Percentiles rank a stretch among this genome's conserved stretches.
These are phyloP conservation scores for Hippocampus mohnikei DNA, from an alignment of 2,113 vertebrate species.

Conservation along the genomic window DNA sequence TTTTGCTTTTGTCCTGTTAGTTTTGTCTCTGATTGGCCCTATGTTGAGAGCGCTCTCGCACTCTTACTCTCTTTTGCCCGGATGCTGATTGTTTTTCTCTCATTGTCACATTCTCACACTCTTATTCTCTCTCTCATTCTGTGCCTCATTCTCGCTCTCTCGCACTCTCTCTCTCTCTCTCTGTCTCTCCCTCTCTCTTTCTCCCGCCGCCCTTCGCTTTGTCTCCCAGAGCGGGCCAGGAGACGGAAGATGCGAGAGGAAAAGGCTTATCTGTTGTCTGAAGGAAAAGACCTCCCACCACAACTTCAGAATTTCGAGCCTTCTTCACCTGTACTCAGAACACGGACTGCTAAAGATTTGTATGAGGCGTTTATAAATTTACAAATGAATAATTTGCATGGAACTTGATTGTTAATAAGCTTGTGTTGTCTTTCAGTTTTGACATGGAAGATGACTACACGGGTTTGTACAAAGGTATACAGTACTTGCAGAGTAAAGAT, in stretches of 20 bases:
- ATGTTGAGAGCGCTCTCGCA: neutral
- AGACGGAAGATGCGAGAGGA: constrained; percentile 92
- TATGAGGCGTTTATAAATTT: constrained; percentile 64
- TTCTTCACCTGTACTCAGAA: constrained; percentile 79
- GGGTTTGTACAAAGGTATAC: constrained; percentile 95
- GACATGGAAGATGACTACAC: constrained; percentile 96
- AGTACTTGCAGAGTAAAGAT: neutral
- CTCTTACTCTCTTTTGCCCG: neutral
- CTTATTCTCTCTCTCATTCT: neutral
- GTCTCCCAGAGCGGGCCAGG: constrained; percentile 82
- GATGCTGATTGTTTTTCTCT: constrained; percentile 1
- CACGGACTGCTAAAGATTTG: constrained; percentile 83
- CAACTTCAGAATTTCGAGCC: constrained; percentile 89
- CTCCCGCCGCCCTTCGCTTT: too few species aligned
- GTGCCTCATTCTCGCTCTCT: neutral
- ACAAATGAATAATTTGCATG: neutral
- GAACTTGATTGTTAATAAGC: neutral
- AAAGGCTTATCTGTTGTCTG: constrained; percentile 86
- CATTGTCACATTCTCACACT: neutral
- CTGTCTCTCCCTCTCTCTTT: neutral
- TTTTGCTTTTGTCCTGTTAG: neutral
- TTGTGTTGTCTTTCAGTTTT: constrained; percentile 73
- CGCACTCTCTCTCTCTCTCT: neutral
- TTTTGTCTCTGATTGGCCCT: neutral
- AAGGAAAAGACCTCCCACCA: constrained; percentile 89